These are phyloP conservation scores for Drosophila pectinifera DNA, from an alignment of 1,140 invertebrate genomes.

Conservation along the genomic window DNA sequence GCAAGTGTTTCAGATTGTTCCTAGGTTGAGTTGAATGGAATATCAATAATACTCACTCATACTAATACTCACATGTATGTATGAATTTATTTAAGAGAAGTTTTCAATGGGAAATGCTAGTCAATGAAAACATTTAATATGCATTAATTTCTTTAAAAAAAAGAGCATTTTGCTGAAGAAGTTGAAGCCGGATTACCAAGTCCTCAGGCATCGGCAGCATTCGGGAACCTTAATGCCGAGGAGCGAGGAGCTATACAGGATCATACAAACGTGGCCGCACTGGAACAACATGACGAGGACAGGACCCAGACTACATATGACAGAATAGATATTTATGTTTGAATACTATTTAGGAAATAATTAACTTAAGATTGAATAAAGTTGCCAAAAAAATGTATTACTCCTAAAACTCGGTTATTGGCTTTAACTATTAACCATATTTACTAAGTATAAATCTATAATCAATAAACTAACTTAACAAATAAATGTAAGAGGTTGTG, in stretches of 20 bases:
- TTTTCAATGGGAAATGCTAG: neutral
- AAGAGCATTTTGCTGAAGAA: slow-evolving; percentile 79
- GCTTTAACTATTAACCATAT: too few relatives aligned
- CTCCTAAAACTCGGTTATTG: neutral
- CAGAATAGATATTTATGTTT: slow-evolving; percentile 5
- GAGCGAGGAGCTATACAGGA: slow-evolving; percentile 87
- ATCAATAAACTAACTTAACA: neutral
- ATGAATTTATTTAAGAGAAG: neutral
- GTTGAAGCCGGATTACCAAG: slow-evolving; percentile 86
- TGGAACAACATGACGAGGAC: slow-evolving; percentile 68
- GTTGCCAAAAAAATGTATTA: neutral
- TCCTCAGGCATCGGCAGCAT: slow-evolving; percentile 89
- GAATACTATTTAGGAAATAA: neutral
- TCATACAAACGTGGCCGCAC: slow-evolving; percentile 87
- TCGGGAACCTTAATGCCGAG: slow-evolving; percentile 87
- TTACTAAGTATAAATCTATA: too few relatives aligned
- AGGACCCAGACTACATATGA: slow-evolving; percentile 25
- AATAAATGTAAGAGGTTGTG: neutral
- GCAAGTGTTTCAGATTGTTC: slow-evolving; percentile 18
- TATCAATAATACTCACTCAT: too few relatives aligned
- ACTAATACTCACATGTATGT: slow-evolving; percentile 2
- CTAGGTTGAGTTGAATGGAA: slow-evolving; percentile 60
- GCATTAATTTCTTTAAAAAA: neutral
- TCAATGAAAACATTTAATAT: neutral
- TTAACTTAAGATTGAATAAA: slow-evolving; percentile 24